These are phyloP conservation scores for Drosophila teissieri DNA, from an alignment of 1,140 invertebrate genomes.

Conservation along the genomic window DNA sequence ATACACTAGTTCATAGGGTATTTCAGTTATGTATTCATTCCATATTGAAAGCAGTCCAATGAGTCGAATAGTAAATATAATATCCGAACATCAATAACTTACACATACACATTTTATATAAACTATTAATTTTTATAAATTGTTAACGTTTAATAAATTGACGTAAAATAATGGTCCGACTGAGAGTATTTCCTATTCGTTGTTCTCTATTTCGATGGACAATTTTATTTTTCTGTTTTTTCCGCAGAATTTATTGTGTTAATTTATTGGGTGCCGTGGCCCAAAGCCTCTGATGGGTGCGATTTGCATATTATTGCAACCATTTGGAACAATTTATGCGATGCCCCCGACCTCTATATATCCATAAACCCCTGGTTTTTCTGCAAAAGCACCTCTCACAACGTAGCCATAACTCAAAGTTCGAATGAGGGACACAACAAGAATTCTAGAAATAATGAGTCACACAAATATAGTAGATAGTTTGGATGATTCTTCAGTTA, in stretches of 20 bases:
- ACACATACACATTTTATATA: no score
- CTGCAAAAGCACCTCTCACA: conserved; percentile 1
- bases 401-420: conserved; percentile 1
- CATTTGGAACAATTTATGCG: conserved; percentile 57
- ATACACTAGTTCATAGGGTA: neutral
- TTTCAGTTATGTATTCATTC: neutral
- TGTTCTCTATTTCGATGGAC: neutral
- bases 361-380: neutral
- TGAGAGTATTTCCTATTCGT: neutral
- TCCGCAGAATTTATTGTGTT: conserved; percentile 69
- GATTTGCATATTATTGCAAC: conserved; percentile 77
- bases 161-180: no score
- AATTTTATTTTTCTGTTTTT: conserved; percentile 31
- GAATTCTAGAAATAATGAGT: conserved; percentile 1
- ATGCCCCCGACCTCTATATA: neutral
- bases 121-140: no score
- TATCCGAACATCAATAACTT: no score
- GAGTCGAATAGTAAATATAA: no score
- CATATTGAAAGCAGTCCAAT: neutral
- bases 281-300: conserved; percentile 39
- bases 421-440: conserved; percentile 3
- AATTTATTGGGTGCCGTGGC: conserved; percentile 66
- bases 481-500: neutral
- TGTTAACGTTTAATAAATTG: no score
- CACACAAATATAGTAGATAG: neutral